These are phyloP conservation scores for Globia sparganii DNA, from an alignment of 2,888 invertebrate genomes.

Conservation along the genomic window DNA sequence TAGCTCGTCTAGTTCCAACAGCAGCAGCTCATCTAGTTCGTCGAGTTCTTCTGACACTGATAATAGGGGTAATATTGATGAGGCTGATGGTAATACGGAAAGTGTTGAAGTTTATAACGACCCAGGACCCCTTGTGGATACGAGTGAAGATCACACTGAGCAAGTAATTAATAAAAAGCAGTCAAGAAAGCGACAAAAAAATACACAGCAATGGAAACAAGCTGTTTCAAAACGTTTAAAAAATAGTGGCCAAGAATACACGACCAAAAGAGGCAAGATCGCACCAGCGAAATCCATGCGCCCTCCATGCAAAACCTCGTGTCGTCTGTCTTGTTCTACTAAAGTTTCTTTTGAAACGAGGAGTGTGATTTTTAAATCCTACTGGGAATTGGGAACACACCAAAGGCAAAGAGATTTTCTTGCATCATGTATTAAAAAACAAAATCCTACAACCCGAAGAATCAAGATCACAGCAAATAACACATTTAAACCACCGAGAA, in stretches of 20 bases:
- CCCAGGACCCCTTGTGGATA: conserved; percentile 30
- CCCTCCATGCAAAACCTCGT: conserved; percentile 52
- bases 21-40: conserved; percentile 37
- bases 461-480: conserved; percentile 49
- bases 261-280: conserved; percentile 47
- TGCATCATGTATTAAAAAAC: conserved; percentile 56
- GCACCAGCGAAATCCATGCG: conserved; percentile 52
- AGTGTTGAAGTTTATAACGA: conserved; percentile 9
- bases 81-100: not conserved
- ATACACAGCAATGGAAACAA: conserved; percentile 54
- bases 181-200: conserved; percentile 54
- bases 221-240: conserved; percentile 50
- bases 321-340: conserved; percentile 55
- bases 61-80: conserved; percentile 2
- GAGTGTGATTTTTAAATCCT: conserved; percentile 53
- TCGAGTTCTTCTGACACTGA: not conserved
- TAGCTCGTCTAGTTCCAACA: conserved; percentile 36
- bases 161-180: conserved; percentile 44
- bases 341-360: conserved; percentile 55
- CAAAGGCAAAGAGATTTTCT: conserved; percentile 59
- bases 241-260: conserved; percentile 55
- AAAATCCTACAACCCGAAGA: conserved; percentile 51
- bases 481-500: conserved; percentile 53
- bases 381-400: conserved; percentile 53
- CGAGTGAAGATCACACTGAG: conserved; percentile 36